These are phyloP conservation scores for Leptinotarsa undecemlineata DNA, from an alignment of 1,140 invertebrate species.

Conservation along the genomic window DNA sequence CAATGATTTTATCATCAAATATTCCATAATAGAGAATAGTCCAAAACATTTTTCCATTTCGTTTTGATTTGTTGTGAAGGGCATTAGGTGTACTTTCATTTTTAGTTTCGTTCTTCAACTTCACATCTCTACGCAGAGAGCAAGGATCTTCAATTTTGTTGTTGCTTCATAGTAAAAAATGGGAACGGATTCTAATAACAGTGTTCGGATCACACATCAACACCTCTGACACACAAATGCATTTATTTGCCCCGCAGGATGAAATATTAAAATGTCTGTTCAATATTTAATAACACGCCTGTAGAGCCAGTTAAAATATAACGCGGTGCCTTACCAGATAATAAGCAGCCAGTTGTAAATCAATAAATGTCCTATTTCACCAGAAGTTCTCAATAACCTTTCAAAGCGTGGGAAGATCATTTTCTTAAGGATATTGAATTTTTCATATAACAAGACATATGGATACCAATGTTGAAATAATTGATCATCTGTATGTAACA, in stretches of 20 bases:
- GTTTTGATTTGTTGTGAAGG: no score
- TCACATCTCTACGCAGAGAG: no score
- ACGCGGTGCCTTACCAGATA: slow-evolving; percentile 51
- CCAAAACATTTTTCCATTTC: no score
- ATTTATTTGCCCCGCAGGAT: slow-evolving; percentile 41
- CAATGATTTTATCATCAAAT: no score
- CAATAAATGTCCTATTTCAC: slow-evolving; percentile 37
- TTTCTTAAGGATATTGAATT: neutral
- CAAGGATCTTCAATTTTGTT: neutral
- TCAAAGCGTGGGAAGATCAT: neutral
- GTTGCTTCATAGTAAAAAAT: slow-evolving; percentile 16
- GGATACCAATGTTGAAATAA: neutral
- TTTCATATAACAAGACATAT: neutral
- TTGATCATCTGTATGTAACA: neutral
- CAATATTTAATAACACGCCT: slow-evolving; percentile 52
- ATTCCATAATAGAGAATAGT: no score
- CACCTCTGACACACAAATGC: slow-evolving; percentile 46
- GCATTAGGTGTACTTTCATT: no score
- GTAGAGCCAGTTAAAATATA: slow-evolving; percentile 46
- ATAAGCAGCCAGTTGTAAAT: slow-evolving; percentile 51
- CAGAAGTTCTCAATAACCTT: slow-evolving; percentile 42
- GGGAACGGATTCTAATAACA: slow-evolving; percentile 41
- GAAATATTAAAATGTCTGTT: slow-evolving; percentile 51
- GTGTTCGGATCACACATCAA: slow-evolving; percentile 47
- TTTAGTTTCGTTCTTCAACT: no score